Evolutionary conservation across 2,113 vertebrate genomes (phyloP).

Genomic region (Corynorhinus townsendii): DNA sequence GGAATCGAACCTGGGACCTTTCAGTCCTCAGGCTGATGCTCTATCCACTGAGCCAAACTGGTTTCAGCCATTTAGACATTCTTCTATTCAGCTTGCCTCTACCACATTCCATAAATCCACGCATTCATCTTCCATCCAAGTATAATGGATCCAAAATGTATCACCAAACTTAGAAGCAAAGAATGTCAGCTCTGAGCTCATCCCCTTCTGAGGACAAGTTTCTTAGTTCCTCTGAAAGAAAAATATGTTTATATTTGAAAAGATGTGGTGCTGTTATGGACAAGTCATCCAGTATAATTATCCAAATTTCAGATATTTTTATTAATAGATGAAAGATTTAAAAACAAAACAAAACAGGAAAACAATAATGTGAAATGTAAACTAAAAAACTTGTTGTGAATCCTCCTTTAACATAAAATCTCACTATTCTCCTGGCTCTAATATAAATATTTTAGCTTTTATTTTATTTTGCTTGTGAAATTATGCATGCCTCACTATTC

Average conservation of each 20-base stretch:
- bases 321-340: background rate
- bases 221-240: background rate
- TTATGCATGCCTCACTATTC: constrained; percentile 11
- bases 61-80: background rate
- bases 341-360: background rate
- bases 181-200: background rate
- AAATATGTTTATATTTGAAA: background rate
- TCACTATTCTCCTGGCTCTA: background rate
- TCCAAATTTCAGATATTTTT: background rate
- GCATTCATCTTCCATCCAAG: background rate
- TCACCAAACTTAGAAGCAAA: background rate
- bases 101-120: background rate
- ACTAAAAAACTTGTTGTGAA: background rate
- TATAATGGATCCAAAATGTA: background rate
- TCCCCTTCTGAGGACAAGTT: background rate
- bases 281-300: background rate
- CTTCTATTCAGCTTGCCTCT: background rate
- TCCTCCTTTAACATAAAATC: background rate
- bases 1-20: too few species aligned
- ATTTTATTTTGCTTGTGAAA: constrained; percentile 50
- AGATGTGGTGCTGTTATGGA: background rate
- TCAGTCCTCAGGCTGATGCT: too few species aligned
- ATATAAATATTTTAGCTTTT: background rate
- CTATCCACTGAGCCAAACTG: too few species aligned
- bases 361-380: background rate